A percentile compares a stretch with the other conserved stretches of the same genome.
phyloP scores from a whole-genome alignment of 2,797 vertebrate genomes.

The Rhyacichthys aspro region DNA sequence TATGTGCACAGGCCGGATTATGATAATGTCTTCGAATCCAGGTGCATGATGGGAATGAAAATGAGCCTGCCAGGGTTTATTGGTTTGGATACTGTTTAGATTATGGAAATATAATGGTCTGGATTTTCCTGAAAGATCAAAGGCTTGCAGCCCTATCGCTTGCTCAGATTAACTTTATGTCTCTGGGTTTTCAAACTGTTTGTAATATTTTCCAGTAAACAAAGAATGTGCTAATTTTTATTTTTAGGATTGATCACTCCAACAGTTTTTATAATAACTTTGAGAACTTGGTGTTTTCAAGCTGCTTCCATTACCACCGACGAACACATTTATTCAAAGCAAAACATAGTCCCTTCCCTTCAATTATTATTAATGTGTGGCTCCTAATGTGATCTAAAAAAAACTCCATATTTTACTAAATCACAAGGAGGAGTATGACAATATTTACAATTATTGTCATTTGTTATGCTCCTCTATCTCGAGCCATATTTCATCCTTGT shows the following conservation, averaged over 20 bases:
- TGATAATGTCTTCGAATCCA: slow-evolving; percentile 46
- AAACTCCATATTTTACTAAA: neutral
- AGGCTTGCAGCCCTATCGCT: slow-evolving; percentile 38
- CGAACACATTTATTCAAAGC: too few relatives aligned
- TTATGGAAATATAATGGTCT: slow-evolving; percentile 56
- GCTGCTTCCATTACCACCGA: too few relatives aligned
- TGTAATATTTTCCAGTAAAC: neutral
- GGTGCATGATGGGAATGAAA: slow-evolving; percentile 51
- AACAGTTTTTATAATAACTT: too few relatives aligned
- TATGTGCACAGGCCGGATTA: slow-evolving; percentile 34
- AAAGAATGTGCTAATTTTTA: neutral
- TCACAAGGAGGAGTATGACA: neutral
- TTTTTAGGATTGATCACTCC: neutral
- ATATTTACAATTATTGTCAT: neutral
- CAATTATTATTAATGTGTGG: too few relatives aligned
- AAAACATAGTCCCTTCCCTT: too few relatives aligned
- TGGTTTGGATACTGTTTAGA: slow-evolving; percentile 35
- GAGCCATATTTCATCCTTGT: neutral
- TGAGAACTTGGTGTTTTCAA: too few relatives aligned
- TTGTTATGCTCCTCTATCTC: neutral
- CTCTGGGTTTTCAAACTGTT: neutral
- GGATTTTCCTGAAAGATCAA: slow-evolving; percentile 29
- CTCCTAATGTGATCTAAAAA: too few relatives aligned
- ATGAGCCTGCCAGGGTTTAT: slow-evolving; percentile 16
- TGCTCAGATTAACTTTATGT: slow-evolving; percentile 28